Conservation (phyloP, 2,797 vertebrate species). For the Eulemur coronatus region DNA sequence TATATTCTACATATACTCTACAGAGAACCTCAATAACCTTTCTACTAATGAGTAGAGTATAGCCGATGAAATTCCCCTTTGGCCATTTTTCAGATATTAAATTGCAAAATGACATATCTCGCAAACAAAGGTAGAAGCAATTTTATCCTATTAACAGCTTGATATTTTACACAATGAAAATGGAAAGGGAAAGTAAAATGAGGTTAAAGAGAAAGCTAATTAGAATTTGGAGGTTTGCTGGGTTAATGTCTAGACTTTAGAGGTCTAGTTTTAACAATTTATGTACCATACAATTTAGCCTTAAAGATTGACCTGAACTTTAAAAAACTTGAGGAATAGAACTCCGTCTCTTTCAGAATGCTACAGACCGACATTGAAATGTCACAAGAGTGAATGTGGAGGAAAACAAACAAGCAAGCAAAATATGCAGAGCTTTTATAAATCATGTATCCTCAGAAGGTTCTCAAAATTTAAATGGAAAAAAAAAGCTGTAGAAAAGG, state of each 20-base stretch:
- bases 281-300: neutral
- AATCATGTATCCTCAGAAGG: neutral
- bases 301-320: conserved; percentile 29
- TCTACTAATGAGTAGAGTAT: conserved; percentile 55
- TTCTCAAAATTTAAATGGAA: neutral
- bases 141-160: conserved; percentile 66
- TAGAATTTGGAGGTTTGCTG: conserved; percentile 47
- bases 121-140: conserved; percentile 70
- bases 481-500: neutral
- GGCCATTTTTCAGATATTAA: conserved; percentile 73
- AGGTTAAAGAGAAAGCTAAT: conserved; percentile 70
- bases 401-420: neutral
- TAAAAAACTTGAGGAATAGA: neutral
- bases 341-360: neutral
- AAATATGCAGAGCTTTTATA: neutral
- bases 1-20: neutral
- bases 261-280: conserved; percentile 29
- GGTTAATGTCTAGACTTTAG: conserved; percentile 39
- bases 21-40: conserved; percentile 58
- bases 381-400: neutral
- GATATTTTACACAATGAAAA: conserved; percentile 62
- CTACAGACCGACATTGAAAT: neutral
- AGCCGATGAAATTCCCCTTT: conserved; percentile 66
- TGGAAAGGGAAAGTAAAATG: conserved; percentile 52
- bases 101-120: conserved; percentile 66